Conservation (phyloP, 2,888 invertebrate genomes). For the Nemoura dubitans region DNA sequence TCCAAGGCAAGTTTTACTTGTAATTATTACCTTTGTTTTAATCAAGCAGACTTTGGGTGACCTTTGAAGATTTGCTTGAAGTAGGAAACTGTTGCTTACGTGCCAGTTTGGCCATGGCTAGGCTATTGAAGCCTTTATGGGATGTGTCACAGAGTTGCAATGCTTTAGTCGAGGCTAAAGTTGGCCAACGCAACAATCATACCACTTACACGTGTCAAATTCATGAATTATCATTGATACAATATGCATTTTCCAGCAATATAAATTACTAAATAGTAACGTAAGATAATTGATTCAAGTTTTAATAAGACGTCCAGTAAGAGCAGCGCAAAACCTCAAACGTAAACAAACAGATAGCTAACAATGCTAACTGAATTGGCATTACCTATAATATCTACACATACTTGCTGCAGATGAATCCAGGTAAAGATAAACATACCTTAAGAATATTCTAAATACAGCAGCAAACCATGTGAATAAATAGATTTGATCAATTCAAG, state of each 20-base stretch:
- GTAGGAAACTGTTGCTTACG: background rate
- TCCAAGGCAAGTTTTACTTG: conserved; percentile 17
- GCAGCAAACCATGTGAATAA: conserved; percentile 7
- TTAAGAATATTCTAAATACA: background rate
- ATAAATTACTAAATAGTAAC: background rate
- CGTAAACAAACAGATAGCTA: background rate
- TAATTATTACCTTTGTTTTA: background rate
- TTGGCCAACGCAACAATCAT: no score
- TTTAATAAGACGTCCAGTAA: background rate
- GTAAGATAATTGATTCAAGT: background rate
- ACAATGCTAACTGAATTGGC: background rate
- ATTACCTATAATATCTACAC: no score
- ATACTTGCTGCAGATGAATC: background rate
- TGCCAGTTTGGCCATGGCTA: no score
- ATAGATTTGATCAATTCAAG: background rate
- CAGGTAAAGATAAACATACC: background rate
- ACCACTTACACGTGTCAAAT: no score
- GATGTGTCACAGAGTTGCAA: no score
- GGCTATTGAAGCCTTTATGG: no score
- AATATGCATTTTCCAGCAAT: background rate
- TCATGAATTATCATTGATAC: no score
- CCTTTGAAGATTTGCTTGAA: background rate
- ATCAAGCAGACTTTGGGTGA: background rate
- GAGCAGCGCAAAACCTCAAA: background rate
- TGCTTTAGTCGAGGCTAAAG: no score